Evolutionary conservation across 1,140 invertebrate species (phyloP).

Genomic region (Diploscapter pachys): DNA sequence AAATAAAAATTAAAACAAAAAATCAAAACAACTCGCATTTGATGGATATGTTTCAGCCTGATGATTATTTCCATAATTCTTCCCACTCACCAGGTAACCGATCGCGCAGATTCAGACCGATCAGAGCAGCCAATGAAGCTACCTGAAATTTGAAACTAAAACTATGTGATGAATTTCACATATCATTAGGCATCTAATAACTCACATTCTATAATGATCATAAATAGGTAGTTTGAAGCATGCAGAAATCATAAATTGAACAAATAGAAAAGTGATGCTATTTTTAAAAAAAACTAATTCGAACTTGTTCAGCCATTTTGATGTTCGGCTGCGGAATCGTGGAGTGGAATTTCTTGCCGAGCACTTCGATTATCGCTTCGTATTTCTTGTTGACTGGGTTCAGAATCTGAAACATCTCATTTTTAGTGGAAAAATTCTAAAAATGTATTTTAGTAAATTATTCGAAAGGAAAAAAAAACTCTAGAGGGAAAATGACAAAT

Average conservation of each 20-base stretch:
- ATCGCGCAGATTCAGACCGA: conserved; percentile 45
- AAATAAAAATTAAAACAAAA: not conserved
- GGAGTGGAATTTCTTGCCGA: conserved; percentile 43
- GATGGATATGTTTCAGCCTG: not conserved
- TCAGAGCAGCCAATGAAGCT: conserved; percentile 49
- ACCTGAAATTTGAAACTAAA: conserved; percentile 30
- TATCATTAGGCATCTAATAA: not conserved
- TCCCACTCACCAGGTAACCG: conserved; percentile 49
- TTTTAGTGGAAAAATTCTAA: not conserved
- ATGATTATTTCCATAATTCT: conserved; percentile 19
- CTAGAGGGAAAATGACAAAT: too few species aligned
- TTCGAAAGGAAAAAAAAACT: too few species aligned
- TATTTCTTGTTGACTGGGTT: conserved; percentile 29
- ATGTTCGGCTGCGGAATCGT: conserved; percentile 51
- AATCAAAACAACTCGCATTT: not conserved
- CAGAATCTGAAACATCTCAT: conserved; percentile 3
- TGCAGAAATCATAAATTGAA: not conserved
- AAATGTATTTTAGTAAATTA: too few species aligned
- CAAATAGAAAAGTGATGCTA: not conserved
- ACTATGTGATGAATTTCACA: not conserved
- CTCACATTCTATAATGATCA: too few species aligned
- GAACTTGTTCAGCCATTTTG: conserved; percentile 54
- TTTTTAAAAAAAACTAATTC: conserved; percentile 1
- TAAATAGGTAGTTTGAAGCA: too few species aligned
- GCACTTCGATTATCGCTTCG: conserved; percentile 28